Conservation (phyloP, 2,888 invertebrate genomes). For the Apomyelois bistriatella region DNA sequence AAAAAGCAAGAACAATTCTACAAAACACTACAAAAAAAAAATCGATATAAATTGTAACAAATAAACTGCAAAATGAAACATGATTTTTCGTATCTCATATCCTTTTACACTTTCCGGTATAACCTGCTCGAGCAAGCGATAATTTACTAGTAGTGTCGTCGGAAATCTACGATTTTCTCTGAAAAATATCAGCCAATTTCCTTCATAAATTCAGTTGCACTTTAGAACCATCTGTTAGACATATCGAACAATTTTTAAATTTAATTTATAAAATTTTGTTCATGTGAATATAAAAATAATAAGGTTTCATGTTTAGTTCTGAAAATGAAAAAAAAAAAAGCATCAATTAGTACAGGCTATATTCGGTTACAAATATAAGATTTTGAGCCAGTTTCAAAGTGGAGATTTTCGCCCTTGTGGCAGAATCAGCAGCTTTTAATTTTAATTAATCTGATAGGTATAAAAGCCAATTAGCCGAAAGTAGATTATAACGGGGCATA, state of each 20-base stretch:
- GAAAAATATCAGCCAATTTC: conserved; percentile 23
- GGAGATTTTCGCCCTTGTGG: background rate
- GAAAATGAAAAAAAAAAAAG: too few relatives aligned
- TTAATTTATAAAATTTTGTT: too few relatives aligned
- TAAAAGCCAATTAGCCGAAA: background rate
- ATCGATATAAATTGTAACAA: too few relatives aligned
- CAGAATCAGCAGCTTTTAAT: background rate
- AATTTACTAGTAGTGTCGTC: conserved; percentile 26
- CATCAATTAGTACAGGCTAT: too few relatives aligned
- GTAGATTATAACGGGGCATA: too few relatives aligned
- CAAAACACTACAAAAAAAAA: too few relatives aligned
- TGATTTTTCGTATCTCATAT: background rate
- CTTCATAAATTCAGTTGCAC: conserved; percentile 4
- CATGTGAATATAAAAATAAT: too few relatives aligned
- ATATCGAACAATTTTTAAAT: background rate
- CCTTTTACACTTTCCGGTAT: conserved; percentile 10
- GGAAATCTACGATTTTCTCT: conserved; percentile 22
- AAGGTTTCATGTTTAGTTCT: too few relatives aligned
- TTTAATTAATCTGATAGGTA: background rate
- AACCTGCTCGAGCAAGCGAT: conserved; percentile 18
- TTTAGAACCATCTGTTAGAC: background rate
- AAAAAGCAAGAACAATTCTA: too few relatives aligned
- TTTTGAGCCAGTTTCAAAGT: too few relatives aligned
- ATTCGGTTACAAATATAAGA: too few relatives aligned
- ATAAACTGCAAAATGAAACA: background rate